Evolutionary conservation across 2,113 vertebrate genomes (phyloP), one percentile per base, ranked within the genome.

Genomic region (Vulpes ferrilata): DNA sequence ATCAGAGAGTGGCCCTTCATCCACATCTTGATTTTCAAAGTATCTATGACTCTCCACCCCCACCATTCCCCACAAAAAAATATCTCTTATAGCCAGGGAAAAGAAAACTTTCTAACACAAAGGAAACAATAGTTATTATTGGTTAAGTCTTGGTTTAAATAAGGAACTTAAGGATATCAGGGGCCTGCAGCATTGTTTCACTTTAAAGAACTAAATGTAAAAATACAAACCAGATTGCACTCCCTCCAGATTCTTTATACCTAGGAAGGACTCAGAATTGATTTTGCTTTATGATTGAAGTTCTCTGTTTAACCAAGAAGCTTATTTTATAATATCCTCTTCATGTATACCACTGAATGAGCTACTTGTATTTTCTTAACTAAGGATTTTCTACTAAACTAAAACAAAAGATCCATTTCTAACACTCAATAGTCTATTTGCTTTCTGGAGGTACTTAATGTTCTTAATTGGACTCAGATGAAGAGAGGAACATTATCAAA

Each of bases 131-230:
- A 11, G n/a, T 76, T 88, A 20, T 71, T 69, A 60, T 48, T 84
- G 27, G 1, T 82, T 43, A 53, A 67, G 15, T n/a, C 32, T 88
- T 89, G 20, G 9, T 81, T 91, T 95, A 93, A 94, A 65, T 12
- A 20, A 80, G 38, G 16, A 65, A 86, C 84, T 16, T 35, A 32
- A 80, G 8, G 57, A 94, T 81, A 71, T 51, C 0, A 86, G 30
- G 65, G 9, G 1, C 38, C 23, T 30, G 60, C 8, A 89, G 30
- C 16, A 38, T 65, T 64, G 5, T 32, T 53, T 93, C 16, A 43
- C 23, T 30, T 91, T 86, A 17, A 96, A 73, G 15, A 96, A 85
- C 8, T 73, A 93, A 65, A 93, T 62, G 11, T 78, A 65, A 80
- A 83, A 85, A 57, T 43, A 87, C 32, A 79, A 84, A 86, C 8